Percentiles rank a stretch among this genome's conserved stretches.
These are phyloP conservation scores for Fulmarus glacialis DNA, from an alignment of 2,113 vertebrate species.

Conservation along the genomic window DNA sequence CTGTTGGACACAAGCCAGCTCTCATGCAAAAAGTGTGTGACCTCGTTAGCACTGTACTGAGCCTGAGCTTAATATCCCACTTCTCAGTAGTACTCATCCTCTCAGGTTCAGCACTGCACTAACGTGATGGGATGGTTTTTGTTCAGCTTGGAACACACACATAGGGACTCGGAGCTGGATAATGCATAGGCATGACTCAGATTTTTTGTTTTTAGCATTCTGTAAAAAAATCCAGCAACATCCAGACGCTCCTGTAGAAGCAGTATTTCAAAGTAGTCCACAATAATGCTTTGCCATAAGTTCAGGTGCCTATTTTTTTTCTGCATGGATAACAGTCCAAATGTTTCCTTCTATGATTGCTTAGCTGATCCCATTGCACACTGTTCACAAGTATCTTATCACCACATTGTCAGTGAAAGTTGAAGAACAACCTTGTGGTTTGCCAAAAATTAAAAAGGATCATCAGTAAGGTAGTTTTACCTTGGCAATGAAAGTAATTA, in stretches of 20 bases:
- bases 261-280: not conserved
- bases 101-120: not conserved
- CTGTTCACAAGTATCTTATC: not conserved
- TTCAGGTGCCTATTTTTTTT: not conserved
- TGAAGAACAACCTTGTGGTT: not conserved
- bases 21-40: not conserved
- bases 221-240: not conserved
- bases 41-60: not conserved
- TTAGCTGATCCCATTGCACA: not conserved
- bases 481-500: not conserved
- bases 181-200: not conserved
- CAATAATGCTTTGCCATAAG: not conserved
- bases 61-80: not conserved
- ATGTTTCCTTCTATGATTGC: not conserved
- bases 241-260: not conserved
- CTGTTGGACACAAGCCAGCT: not conserved
- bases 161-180: not conserved
- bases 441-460: constrained; percentile 1
- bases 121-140: not conserved
- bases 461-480: not conserved
- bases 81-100: not conserved
- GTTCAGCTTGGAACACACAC: not conserved
- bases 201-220: not conserved
- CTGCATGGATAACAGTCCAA: not conserved
- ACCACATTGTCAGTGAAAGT: not conserved